Evolutionary conservation across 2,888 invertebrate genomes (phyloP), one percentile per base, ranked within the genome.

Genomic region (Siphonodentalium dalli): DNA sequence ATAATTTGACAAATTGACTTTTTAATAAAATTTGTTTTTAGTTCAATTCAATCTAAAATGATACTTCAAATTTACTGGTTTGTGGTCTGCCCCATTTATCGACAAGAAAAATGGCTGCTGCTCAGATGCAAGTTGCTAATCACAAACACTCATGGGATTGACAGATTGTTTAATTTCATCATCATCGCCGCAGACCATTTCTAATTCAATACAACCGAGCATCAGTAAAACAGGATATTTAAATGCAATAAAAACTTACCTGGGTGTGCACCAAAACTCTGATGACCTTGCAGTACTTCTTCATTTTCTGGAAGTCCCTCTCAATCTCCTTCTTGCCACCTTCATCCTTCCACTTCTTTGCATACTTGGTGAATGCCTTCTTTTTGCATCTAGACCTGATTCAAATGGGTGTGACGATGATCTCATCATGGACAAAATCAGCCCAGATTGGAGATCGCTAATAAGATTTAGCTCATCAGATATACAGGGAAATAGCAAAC

Each of bases 311-410:
- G 81, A 99, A 90, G 80, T 99, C 96, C 70, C 91, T 90, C 75
- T 97, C 96, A 83, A 99, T 97, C 65, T 93, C 92, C 84, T 95
- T 93, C 83, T 92, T 92, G 55, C 99, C 99, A 70, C 92, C 87
- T 75, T 93, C 92, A 86, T 98, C 98, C 75, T 92, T 90, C 98
- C 99, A 99, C 84, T 98, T 99, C 86, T 97, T 97, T 81, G 93
- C 90, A 61, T 93, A 88, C 85, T 98, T 98, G 68, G 94, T 92
- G 86, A 98, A 99, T 65, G 99, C 99, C 93, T 97, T 98, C 93
- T 97, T 99, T 90, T 99, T 96, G 84, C 94, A 93, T 86, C 94
- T 93, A 87, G 95, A 97, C 99, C 99, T 99, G 83, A 63, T 54
- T 45, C n/a, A 40, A 38, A 48, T 33, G 38, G 35, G 44, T 26